Evolutionary conservation across 2,888 invertebrate species (phyloP), one percentile per base, ranked within the genome.

Genomic region (Polyploca ridens): DNA sequence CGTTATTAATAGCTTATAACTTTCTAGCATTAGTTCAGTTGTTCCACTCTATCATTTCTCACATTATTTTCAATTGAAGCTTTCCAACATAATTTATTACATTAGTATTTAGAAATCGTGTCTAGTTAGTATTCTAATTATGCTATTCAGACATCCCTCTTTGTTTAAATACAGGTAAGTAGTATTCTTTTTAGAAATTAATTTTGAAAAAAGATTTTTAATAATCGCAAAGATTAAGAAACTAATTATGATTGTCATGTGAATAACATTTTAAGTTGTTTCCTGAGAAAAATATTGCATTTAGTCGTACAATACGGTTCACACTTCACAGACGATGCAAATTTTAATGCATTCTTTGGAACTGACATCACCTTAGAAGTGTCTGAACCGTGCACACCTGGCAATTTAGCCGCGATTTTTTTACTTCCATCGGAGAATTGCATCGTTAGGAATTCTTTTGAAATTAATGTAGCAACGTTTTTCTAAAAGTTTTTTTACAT

Each of bases 321-420:
- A 74, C 69, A 78, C 71, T 77, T 73, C 69, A 74, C 69, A 78
- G 61, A 60, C 41, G 19, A 41, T 41, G 61, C 27, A 41, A 61
- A 16, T 19, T 69, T 72, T 69, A 63, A 69, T 69, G 81, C 83
- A 74, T 84, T 78, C 78, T 79, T 81, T 71, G 66, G 58, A 44
- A 62, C 72, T 87, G 83, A 85, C 85, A 86, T 86, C 87, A 87
- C n/a, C n/a, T 61, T 65, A 62, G 27, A n/a, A 65, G 69, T 27
- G 27, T 41, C 41, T 41, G 41, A 13, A 41, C 72, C 76, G 75
- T 87, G 10, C 41, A 61, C 41, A 61, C 61, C 61, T 86, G 87
- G 87, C 81, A 69, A 63, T 63, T 6, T 11, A 65, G 49, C 66
- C 49, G 72, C 66, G 62, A 73, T 64, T 78, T 83, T 84, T 83